Evolutionary conservation across 2,113 vertebrate species (phyloP).

Genomic region (Columba janthina): DNA sequence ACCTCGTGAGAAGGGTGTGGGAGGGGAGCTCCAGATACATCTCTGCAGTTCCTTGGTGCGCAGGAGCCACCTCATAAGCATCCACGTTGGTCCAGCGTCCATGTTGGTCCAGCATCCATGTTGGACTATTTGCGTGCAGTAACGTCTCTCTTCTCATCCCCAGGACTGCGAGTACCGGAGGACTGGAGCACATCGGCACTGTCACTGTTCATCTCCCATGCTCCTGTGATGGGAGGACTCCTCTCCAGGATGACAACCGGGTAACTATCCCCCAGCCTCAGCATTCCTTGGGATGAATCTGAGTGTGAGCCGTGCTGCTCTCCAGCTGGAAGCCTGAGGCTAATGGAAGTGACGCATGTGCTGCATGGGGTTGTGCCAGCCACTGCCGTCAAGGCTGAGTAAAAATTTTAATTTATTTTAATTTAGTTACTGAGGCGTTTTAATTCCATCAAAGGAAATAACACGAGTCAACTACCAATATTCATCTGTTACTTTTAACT

Average conservation of each 20-base stretch:
- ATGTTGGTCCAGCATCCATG: fast-evolving
- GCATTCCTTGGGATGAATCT: neutral
- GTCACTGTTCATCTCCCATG: neutral
- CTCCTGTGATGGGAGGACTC: neutral
- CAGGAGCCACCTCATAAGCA: neutral
- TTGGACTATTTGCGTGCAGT: fast-evolving
- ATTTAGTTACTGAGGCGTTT: neutral
- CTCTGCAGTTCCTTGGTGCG: neutral
- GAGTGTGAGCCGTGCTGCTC: fast-evolving
- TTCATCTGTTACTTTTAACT: neutral
- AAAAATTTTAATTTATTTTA: slow-evolving; percentile 32
- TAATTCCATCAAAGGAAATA: slow-evolving; percentile 2
- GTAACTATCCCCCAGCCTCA: neutral
- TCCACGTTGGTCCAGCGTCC: fast-evolving
- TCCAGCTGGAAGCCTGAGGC: neutral
- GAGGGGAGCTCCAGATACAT: neutral
- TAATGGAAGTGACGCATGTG: neutral
- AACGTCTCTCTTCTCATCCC: neutral
- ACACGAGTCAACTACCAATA: neutral
- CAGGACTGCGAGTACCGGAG: fast-evolving
- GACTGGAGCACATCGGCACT: fast-evolving
- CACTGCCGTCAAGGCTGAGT: neutral
- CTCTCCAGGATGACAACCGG: neutral
- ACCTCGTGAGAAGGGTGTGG: fast-evolving
- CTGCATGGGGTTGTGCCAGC: neutral